A percentile compares a stretch with the other conserved stretches of the same genome.
Evolutionary conservation across 2,113 vertebrate genomes (phyloP).

Genomic region (Ahaetulla prasina): DNA sequence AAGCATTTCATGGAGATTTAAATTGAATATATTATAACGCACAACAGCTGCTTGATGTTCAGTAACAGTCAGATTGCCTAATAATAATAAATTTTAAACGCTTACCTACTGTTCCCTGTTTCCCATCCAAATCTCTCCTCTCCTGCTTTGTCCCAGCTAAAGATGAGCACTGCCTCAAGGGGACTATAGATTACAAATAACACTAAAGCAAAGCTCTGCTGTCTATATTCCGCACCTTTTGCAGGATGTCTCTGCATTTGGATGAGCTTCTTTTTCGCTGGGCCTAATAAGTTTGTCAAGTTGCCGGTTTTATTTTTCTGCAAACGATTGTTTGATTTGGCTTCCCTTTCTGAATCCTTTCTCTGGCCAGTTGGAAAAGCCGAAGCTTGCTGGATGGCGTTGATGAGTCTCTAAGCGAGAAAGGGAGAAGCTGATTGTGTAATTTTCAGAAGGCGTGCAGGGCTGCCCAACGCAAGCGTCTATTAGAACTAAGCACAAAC

Average conservation of each 20-base stretch:
- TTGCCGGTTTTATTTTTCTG: slow-evolving; percentile 54
- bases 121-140: background rate
- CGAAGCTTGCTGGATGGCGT: slow-evolving; percentile 55
- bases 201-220: background rate
- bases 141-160: background rate
- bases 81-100: background rate
- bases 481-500: slow-evolving; percentile 51
- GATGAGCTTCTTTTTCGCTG: background rate
- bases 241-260: background rate
- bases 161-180: slow-evolving; percentile 34
- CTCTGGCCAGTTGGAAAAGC: slow-evolving; percentile 55
- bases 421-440: slow-evolving; percentile 51
- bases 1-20: background rate
- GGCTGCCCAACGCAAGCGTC: slow-evolving; percentile 43
- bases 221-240: background rate
- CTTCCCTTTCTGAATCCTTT: slow-evolving; percentile 52
- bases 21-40: background rate
- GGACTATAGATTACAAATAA: background rate
- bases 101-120: background rate
- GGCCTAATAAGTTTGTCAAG: background rate
- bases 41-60: background rate
- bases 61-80: background rate
- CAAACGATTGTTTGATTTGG: slow-evolving; percentile 65
- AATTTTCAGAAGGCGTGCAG: slow-evolving; percentile 36
- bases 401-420: slow-evolving; percentile 60